Evolutionary conservation across 2,888 invertebrate species (phyloP).

Genomic region (Chrysolina americana): DNA sequence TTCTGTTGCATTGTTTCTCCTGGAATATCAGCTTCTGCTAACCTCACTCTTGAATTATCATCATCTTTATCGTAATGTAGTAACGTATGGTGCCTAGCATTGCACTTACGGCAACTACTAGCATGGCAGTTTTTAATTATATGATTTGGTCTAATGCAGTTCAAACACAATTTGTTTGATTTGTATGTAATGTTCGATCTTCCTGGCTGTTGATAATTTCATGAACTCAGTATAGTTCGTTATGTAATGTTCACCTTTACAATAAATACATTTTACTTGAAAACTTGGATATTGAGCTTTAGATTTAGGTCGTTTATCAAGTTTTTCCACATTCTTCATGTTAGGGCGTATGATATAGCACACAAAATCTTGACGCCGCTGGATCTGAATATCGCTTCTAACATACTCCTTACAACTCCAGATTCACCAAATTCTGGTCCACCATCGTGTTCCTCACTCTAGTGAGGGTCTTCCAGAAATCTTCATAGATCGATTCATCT

Average conservation of each 20-base stretch:
- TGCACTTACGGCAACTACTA: constrained; percentile 17
- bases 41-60: not conserved
- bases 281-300: not conserved
- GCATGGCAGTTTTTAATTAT: constrained; percentile 16
- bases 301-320: constrained; percentile 1
- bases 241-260: constrained; percentile 22
- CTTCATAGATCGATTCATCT: too few species aligned
- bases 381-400: too few species aligned
- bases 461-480: too few species aligned
- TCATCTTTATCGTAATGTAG: constrained; percentile 18
- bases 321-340: too few species aligned
- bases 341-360: too few species aligned
- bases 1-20: not conserved
- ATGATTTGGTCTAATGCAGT: constrained; percentile 22
- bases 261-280: constrained; percentile 15
- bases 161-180: constrained; percentile 1
- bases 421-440: too few species aligned
- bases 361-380: too few species aligned
- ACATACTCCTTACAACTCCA: too few species aligned
- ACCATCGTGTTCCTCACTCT: too few species aligned
- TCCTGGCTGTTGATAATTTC: not conserved
- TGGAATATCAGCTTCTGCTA: not conserved
- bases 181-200: not conserved
- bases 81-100: constrained; percentile 20
- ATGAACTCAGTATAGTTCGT: constrained; percentile 14